Evolutionary conservation across 2,888 invertebrate species (phyloP), one percentile per base, ranked within the genome.

Genomic region (Nebria brevicollis): DNA sequence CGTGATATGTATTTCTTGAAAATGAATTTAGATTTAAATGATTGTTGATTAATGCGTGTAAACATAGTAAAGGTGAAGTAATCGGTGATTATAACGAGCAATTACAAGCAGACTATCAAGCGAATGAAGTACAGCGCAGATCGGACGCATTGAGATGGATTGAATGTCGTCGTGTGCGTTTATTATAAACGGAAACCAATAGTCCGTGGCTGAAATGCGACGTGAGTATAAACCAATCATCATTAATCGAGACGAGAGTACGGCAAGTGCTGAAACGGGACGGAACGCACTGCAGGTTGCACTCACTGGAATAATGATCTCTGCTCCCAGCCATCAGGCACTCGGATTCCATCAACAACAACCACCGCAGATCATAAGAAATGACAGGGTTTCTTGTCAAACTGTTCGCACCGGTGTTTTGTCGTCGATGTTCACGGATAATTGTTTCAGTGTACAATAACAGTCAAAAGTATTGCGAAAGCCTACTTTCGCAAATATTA

Each of bases 151-250:
- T 54, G 54, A 54, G 54, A 54, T 54, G 54, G 54, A 54, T 54
- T 54, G 54, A 54, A 54, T 54, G 54, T 54, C 54, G 54, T 54
- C 54, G 54, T 54, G 54, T 54, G 54, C 54, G 54, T 54, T 54
- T 54, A 54, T 54, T 54, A 54, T 70, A 79, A 79, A 74, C 74
- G 79, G 73, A 79, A 79, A 79, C 79, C 79, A 79, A 79, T 79
- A 79, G 79, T 68, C 66, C 43, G 68, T 79, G 66, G 72, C 65
- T 42, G 78, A 78, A 78, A 79, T 74, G 79, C 68, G 66, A 79
- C 43, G 79, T 75, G 73, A 75, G 75, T 79, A 66, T 26, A 41
- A 41, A 78, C 78, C 78, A 78, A 78, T 70, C 70, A 70, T 70
- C 70, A 25, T 78, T 78, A 78, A 73, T 20, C 41, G 78, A 73